Conservation (phyloP, 2,888 invertebrate species). For the Trichopoda pennipes region DNA sequence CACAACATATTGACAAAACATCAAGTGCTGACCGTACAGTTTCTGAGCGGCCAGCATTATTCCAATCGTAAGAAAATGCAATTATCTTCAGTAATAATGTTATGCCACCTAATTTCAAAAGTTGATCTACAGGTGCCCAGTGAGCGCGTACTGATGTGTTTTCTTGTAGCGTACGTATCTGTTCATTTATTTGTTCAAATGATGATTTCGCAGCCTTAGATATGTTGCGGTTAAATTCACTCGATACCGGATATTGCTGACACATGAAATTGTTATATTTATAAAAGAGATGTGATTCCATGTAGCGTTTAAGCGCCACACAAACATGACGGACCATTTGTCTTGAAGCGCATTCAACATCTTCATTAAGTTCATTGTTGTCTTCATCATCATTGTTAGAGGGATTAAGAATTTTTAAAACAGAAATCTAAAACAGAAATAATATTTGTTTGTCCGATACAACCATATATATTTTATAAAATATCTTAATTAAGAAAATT, state of each 20-base stretch:
- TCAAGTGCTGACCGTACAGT: constrained; percentile 91
- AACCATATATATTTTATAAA: not conserved
- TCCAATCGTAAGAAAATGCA: constrained; percentile 95
- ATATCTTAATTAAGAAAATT: not conserved
- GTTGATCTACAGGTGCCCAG: constrained; percentile 95
- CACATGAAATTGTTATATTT: constrained; percentile 88
- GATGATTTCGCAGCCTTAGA: constrained; percentile 85
- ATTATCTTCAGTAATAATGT: constrained; percentile 91
- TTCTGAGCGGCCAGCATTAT: constrained; percentile 88
- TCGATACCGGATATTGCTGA: constrained; percentile 82
- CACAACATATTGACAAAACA: constrained; percentile 93
- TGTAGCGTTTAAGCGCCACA: constrained; percentile 92
- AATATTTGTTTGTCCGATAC: not conserved
- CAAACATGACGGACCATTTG: constrained; percentile 96
- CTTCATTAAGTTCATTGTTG: constrained; percentile 86
- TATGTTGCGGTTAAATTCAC: constrained; percentile 79
- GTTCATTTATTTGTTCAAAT: constrained; percentile 92
- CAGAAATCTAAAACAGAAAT: constrained; percentile 85
- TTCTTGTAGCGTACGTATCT: constrained; percentile 90
- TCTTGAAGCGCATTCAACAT: constrained; percentile 93
- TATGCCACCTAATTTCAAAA: constrained; percentile 91
- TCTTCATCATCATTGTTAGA: constrained; percentile 84
- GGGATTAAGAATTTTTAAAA: constrained; percentile 90
- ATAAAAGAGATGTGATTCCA: constrained; percentile 93
- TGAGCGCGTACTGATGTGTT: constrained; percentile 87